Conservation (phyloP, 2,888 invertebrate species). For the Pyrochroa serraticornis region DNA sequence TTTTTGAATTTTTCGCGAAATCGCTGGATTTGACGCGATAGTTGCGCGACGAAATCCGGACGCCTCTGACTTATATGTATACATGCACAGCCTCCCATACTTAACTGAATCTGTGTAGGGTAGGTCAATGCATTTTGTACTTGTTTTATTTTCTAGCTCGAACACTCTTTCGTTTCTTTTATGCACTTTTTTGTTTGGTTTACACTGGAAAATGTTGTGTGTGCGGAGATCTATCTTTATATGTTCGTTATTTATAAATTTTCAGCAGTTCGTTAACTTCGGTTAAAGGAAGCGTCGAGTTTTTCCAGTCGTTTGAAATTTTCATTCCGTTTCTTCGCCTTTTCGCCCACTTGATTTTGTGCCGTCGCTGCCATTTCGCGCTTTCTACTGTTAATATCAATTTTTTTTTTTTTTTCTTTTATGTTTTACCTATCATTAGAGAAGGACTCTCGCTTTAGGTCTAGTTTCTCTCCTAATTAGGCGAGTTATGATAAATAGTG, state of each 20-base stretch:
- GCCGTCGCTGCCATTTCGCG: no score
- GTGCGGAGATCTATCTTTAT: conserved; percentile 45
- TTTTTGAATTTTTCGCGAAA: no score
- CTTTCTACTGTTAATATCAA: background rate
- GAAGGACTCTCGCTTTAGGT: no score
- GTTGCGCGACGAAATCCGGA: conserved; percentile 11
- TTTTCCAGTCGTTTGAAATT: no score
- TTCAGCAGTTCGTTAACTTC: conserved; percentile 21
- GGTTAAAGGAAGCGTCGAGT: no score
- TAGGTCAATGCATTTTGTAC: conserved; percentile 61
- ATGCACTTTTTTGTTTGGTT: conserved; percentile 53
- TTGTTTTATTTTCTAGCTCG: conserved; percentile 57
- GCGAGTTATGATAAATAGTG: no score
- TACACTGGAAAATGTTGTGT: conserved; percentile 44
- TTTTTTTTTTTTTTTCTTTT: conserved; percentile 2
- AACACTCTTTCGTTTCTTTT: conserved; percentile 57
- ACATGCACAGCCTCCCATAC: conserved; percentile 58
- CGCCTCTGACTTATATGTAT: conserved; percentile 55
- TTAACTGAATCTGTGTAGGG: conserved; percentile 60
- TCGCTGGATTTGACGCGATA: no score
- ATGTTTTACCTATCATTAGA: no score
- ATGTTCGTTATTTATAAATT: conserved; percentile 51
- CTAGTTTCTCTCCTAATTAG: no score
- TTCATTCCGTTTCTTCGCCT: no score
- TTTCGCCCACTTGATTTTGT: no score